phyloP scores from a whole-genome alignment of 1,140 invertebrate genomes.

The Maconellicoccus hirsutus region DNA sequence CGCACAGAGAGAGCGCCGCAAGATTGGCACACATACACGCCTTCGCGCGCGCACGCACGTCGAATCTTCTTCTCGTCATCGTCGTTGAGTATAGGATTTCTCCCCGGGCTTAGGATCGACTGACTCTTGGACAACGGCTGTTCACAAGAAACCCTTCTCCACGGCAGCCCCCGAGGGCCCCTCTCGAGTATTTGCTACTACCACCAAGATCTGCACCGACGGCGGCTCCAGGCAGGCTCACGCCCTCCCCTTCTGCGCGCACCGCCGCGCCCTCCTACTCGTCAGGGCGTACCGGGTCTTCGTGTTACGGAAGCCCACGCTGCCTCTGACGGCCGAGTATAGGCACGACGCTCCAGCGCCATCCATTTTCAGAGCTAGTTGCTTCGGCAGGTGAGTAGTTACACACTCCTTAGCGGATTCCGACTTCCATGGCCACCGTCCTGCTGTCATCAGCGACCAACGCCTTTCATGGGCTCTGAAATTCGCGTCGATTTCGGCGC shows the following conservation, averaged over 20 bases:
- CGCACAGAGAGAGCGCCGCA: no score
- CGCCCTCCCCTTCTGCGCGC: constrained; percentile 59
- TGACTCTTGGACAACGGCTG: constrained; percentile 79
- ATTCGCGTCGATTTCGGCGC: constrained; percentile 53
- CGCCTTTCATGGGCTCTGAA: constrained; percentile 68
- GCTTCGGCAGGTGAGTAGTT: constrained; percentile 38
- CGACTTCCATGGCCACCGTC: constrained; percentile 84
- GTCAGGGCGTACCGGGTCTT: constrained; percentile 38
- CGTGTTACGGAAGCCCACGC: constrained; percentile 32
- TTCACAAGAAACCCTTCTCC: constrained; percentile 78
- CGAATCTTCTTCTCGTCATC: constrained; percentile 25
- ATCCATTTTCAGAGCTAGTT: constrained; percentile 65
- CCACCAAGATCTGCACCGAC: constrained; percentile 74
- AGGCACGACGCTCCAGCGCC: constrained; percentile 38
- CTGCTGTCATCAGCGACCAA: constrained; percentile 75
- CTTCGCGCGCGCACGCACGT: constrained; percentile 26
- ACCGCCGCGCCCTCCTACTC: constrained; percentile 64
- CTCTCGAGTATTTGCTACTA: constrained; percentile 52
- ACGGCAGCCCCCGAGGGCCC: constrained; percentile 67
- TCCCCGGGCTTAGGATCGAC: constrained; percentile 69
- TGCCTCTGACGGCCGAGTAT: constrained; percentile 47
- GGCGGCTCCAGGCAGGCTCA: constrained; percentile 64
- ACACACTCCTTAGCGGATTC: constrained; percentile 80
- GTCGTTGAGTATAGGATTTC: constrained; percentile 31
- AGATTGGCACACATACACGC: no score